These are phyloP conservation scores for Spilarctia lutea DNA, from an alignment of 2,888 invertebrate species.

Conservation along the genomic window DNA sequence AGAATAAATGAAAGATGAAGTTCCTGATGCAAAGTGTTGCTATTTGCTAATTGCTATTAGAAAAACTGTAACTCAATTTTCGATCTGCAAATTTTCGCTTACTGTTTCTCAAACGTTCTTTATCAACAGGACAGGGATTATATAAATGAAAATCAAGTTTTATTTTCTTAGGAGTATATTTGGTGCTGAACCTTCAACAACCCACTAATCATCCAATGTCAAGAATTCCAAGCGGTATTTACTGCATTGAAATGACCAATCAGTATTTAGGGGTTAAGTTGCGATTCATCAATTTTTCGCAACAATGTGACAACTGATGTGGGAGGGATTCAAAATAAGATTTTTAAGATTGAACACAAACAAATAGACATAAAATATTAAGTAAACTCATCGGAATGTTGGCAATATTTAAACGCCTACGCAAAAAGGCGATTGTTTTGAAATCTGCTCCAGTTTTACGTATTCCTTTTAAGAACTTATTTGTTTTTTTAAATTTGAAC, in stretches of 20 bases:
- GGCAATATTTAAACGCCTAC: constrained; percentile 60
- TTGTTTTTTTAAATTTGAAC: background rate
- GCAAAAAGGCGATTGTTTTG: constrained; percentile 61
- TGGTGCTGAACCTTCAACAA: background rate
- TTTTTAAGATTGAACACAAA: constrained; percentile 29
- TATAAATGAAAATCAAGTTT: constrained; percentile 4
- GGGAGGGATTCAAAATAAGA: constrained; percentile 41
- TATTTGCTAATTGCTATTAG: constrained; percentile 15
- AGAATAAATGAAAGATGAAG: background rate
- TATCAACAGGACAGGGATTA: background rate
- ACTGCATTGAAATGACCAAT: constrained; percentile 12
- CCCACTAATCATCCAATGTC: background rate
- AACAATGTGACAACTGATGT: constrained; percentile 29
- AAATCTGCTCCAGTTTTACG: constrained; percentile 66
- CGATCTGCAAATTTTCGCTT: constrained; percentile 9
- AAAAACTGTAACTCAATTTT: constrained; percentile 10
- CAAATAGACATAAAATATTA: constrained; percentile 43
- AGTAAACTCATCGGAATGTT: constrained; percentile 59
- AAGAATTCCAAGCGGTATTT: background rate
- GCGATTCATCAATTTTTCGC: constrained; percentile 39
- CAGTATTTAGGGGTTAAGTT: constrained; percentile 18
- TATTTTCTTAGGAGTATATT: background rate
- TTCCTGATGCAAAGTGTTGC: background rate
- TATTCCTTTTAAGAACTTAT: constrained; percentile 43
- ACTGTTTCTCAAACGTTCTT: constrained; percentile 7